Percentiles rank a stretch among this genome's conserved stretches.
phyloP scores from a whole-genome alignment of 2,797 vertebrate genomes.

The Alosa sapidissima region DNA sequence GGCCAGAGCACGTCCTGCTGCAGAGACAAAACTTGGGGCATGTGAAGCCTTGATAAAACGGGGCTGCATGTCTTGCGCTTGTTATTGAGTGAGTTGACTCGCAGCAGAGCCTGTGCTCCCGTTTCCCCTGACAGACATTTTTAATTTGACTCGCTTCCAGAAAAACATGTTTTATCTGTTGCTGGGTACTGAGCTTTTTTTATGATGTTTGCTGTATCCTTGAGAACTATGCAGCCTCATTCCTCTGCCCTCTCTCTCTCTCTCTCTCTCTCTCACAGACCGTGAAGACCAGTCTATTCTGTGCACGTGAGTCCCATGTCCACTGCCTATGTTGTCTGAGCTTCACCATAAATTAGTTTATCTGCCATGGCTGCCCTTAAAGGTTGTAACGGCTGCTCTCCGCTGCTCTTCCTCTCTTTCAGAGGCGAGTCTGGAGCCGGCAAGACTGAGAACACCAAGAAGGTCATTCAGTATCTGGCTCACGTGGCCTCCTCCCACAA shows the following conservation, averaged over 20 bases:
- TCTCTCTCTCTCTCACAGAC: conserved; percentile 61
- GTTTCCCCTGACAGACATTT: not conserved
- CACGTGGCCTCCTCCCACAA: conserved; percentile 97
- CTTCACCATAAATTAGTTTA: conserved; percentile 1
- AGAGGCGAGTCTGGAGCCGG: conserved; percentile 98
- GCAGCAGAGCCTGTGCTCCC: not conserved
- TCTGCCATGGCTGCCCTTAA: conserved; percentile 7
- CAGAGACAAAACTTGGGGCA: conserved; percentile 29
- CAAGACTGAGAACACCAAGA: conserved; percentile 98
- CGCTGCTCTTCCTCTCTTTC: not conserved
- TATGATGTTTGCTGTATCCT: not conserved
- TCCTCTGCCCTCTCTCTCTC: not conserved
- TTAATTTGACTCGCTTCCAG: not conserved
- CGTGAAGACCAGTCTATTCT: conserved; percentile 98
- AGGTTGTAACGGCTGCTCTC: not conserved
- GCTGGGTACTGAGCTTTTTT: not conserved
- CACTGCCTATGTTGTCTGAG: not conserved
- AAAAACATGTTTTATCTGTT: conserved; percentile 18
- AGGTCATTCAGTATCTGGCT: conserved; percentile 97
- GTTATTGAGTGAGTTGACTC: not conserved
- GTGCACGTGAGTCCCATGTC: conserved; percentile 90
- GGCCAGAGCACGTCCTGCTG: conserved; percentile 58
- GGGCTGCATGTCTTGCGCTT: not conserved
- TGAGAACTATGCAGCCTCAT: not conserved
- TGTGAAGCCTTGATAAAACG: conserved; percentile 27